These are phyloP conservation scores for Dicycla oo DNA, from an alignment of 2,888 invertebrate genomes.

Conservation along the genomic window DNA sequence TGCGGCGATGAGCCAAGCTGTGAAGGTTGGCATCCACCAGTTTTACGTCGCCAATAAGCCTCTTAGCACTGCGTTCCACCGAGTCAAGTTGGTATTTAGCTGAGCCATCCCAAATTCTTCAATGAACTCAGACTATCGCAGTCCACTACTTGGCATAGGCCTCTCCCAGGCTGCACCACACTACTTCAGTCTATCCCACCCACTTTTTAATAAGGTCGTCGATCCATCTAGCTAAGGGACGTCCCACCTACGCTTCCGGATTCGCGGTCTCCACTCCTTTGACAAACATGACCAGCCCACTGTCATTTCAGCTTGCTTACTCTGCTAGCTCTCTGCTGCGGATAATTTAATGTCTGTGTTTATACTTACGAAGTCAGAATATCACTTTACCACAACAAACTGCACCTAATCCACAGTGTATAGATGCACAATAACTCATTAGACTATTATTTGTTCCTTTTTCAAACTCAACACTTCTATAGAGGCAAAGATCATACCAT, in stretches of 20 bases:
- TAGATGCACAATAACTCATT: conserved; percentile 57
- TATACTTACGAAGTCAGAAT: background rate
- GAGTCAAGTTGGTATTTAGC: too few species aligned
- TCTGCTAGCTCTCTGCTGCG: background rate
- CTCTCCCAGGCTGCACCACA: too few species aligned
- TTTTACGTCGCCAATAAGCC: too few species aligned
- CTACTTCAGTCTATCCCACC: background rate
- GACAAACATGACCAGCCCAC: background rate
- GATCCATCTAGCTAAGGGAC: background rate
- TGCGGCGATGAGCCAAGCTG: too few species aligned
- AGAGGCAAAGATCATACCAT: conserved; percentile 39
- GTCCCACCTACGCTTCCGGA: background rate
- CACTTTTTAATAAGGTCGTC: background rate
- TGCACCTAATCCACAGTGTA: background rate
- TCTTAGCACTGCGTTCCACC: too few species aligned
- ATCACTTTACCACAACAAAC: conserved; percentile 1
- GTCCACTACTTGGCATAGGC: background rate
- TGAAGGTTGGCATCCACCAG: too few species aligned
- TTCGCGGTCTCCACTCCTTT: background rate
- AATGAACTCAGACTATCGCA: too few species aligned
- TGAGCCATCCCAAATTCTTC: too few species aligned
- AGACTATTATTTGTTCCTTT: conserved; percentile 52
- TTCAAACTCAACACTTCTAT: conserved; percentile 34
- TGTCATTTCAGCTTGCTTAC: background rate
- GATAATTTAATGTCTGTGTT: background rate